Evolutionary conservation across 2,888 invertebrate genomes (phyloP), one percentile per base, ranked within the genome.

Genomic region (Salpingus planirostris): DNA sequence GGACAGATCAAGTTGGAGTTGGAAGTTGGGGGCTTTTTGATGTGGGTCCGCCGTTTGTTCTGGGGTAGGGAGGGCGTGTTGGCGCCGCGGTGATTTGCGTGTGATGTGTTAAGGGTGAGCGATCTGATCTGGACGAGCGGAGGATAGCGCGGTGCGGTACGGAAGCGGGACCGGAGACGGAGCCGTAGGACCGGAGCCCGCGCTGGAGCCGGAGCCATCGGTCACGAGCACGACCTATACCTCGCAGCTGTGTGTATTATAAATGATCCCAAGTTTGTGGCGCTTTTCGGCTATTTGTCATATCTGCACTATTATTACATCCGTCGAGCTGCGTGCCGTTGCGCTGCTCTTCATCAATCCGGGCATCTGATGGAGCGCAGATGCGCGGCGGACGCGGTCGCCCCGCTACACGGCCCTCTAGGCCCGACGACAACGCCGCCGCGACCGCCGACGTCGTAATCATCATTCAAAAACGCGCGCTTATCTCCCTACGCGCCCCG

Each of bases 191-290:
- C 29, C 14, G 24, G 28, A 31, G 31, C 15, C 32, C 25, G 29
- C 26, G 31, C 36, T 40, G 29, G 29, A 32, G 33, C 38, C 38
- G 36, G 40, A 41, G 46, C 47, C 47, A 49, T 55, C 52, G 55
- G 57, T 57, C 59, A 58, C 56, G 49, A 52, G 46, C 48, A 48
- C 52, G 55, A 57, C 57, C 54, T 54, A 49, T 49, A 52, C 47
- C 50, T 52, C 47, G 49, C 64, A 64, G 60, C 64, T 63, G 64
- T 62, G 65, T 62, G 55, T 63, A 57, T 65, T 64, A 66, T 65
- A 65, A 66, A 66, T 64, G 66, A 62, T 63, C 58, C 56, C 54
- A 62, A 62, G 59, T 64, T 64, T 61, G 64, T 55, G 62, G 62
- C 62, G 62, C 61, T 62, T 60, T 57, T 59, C 57, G 52, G 56